Percentiles rank a stretch among this genome's conserved stretches.
phyloP scores from a whole-genome alignment of 2,888 invertebrate species.

The Apotomis turbidana region DNA sequence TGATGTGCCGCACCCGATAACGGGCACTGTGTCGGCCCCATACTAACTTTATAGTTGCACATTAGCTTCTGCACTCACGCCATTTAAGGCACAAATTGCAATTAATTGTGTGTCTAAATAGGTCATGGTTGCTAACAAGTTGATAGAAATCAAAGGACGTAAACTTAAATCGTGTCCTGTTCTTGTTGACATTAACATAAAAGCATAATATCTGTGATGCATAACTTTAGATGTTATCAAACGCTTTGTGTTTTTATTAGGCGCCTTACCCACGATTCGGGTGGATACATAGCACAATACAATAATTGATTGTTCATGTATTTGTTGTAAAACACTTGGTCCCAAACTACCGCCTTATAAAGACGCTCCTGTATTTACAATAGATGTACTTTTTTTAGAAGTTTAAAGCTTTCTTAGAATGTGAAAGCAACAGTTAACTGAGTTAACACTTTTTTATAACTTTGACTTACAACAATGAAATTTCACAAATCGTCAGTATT shows the following conservation, averaged over 20 bases:
- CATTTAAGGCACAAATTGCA: constrained; percentile 68
- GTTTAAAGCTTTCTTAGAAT: too few species aligned
- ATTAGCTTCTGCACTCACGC: constrained; percentile 63
- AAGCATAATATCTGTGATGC: constrained; percentile 28
- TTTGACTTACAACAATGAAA: background rate
- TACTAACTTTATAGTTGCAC: constrained; percentile 60
- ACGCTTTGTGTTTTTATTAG: constrained; percentile 7
- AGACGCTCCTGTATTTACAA: background rate
- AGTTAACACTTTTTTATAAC: background rate
- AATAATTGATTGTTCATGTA: background rate
- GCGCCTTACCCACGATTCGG: background rate
- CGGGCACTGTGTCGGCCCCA: constrained; percentile 55
- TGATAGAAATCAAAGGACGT: constrained; percentile 66
- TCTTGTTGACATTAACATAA: constrained; percentile 41
- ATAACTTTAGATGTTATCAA: constrained; percentile 24
- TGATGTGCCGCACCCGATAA: constrained; percentile 75
- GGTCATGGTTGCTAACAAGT: constrained; percentile 62
- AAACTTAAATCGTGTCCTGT: constrained; percentile 42
- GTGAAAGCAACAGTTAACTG: background rate
- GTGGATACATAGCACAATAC: background rate
- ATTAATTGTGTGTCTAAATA: constrained; percentile 67
- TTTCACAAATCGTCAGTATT: constrained; percentile 13
- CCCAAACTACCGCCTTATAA: too few species aligned
- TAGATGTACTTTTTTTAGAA: background rate
- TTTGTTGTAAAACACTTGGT: too few species aligned